Percentiles rank a stretch among this genome's conserved stretches.
Evolutionary conservation across 2,888 invertebrate species (phyloP).

Genomic region (Malthinus flaveolus): DNA sequence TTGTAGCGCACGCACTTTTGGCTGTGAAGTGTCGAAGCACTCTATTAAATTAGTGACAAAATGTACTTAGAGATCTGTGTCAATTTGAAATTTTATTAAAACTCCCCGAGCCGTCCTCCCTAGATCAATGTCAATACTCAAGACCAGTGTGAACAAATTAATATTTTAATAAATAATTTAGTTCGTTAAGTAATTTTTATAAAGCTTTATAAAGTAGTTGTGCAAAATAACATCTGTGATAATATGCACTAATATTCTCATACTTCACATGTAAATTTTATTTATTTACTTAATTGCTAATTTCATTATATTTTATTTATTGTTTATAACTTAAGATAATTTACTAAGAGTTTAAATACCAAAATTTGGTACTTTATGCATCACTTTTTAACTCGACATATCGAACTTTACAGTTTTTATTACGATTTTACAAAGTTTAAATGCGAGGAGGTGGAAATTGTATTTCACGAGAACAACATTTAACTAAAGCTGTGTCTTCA

Average conservation of each 20-base stretch:
- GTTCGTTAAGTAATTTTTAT: slow-evolving; percentile 15
- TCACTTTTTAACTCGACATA: neutral
- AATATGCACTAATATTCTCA: slow-evolving; percentile 41
- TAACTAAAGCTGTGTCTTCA: slow-evolving; percentile 2
- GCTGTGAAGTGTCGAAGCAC: slow-evolving; percentile 1
- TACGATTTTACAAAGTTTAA: slow-evolving; percentile 1
- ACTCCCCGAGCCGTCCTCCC: no score
- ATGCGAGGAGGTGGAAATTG: neutral
- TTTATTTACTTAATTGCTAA: slow-evolving; percentile 11
- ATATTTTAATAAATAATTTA: slow-evolving; percentile 10
- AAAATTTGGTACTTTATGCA: neutral
- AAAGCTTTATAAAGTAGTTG: slow-evolving; percentile 16
- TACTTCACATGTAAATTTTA: slow-evolving; percentile 32
- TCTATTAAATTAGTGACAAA: neutral
- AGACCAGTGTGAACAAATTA: no score
- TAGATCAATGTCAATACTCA: no score
- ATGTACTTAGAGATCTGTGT: no score
- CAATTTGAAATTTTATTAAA: no score
- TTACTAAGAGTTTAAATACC: neutral
- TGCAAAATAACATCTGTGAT: slow-evolving; percentile 47
- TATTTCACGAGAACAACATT: no score
- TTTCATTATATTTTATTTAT: slow-evolving; percentile 6
- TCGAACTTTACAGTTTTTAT: no score
- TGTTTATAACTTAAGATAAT: slow-evolving; percentile 1
- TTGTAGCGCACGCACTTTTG: neutral